Percentiles rank a stretch among this genome's conserved stretches.
phyloP scores from a whole-genome alignment of 2,888 invertebrate species.

The Labia minor region DNA sequence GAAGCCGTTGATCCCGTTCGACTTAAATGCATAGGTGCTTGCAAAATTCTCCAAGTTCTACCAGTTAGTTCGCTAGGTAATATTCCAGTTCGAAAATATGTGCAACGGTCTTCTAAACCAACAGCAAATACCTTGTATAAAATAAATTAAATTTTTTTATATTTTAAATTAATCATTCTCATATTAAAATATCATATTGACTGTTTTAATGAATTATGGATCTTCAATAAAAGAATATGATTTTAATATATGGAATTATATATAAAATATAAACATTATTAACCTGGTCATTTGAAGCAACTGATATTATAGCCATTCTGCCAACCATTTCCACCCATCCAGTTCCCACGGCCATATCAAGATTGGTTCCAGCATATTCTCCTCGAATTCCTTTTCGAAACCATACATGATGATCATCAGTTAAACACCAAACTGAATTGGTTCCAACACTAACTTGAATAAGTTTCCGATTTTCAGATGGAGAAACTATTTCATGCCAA shows the following conservation, averaged over 20 bases:
- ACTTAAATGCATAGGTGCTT: constrained; percentile 71
- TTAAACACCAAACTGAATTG: constrained; percentile 69
- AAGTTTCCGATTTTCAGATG: constrained; percentile 57
- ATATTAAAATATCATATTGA: too few relatives aligned
- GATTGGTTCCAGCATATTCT: constrained; percentile 57
- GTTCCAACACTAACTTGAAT: constrained; percentile 70
- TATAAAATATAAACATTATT: background rate
- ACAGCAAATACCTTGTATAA: constrained; percentile 60
- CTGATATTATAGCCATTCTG: constrained; percentile 69
- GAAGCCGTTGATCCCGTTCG: constrained; percentile 72
- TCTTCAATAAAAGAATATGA: background rate
- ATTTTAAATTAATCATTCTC: background rate
- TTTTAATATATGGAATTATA: too few relatives aligned
- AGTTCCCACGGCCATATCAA: constrained; percentile 65
- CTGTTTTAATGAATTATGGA: constrained; percentile 16
- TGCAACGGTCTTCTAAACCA: constrained; percentile 66
- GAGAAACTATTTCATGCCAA: constrained; percentile 73
- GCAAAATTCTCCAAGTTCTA: constrained; percentile 72
- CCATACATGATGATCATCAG: constrained; percentile 75
- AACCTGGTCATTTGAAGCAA: constrained; percentile 75
- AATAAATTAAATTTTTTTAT: constrained; percentile 17
- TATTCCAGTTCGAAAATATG: constrained; percentile 71
- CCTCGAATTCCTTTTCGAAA: constrained; percentile 61
- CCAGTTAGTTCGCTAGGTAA: constrained; percentile 67
- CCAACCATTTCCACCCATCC: constrained; percentile 88